Evolutionary conservation across 2,888 invertebrate species (phyloP).

Genomic region (Caenorhabditis sp.): DNA sequence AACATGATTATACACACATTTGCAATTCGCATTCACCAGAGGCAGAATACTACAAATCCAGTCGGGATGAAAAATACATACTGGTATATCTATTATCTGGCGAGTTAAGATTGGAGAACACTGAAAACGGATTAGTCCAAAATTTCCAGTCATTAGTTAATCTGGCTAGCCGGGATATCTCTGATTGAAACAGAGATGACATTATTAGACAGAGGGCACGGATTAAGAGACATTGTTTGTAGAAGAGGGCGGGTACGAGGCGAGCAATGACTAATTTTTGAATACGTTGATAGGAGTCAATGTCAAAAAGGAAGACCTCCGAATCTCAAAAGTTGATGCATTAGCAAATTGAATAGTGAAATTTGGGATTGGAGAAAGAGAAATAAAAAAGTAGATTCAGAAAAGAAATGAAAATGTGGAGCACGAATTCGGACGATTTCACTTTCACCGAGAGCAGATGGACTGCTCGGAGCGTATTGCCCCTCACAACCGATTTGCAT

Average conservation of each 20-base stretch:
- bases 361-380: background rate
- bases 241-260: too few species aligned
- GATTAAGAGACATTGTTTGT: too few species aligned
- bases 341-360: background rate
- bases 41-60: background rate
- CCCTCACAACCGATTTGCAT: slow-evolving; percentile 10
- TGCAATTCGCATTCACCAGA: too few species aligned
- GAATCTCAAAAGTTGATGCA: background rate
- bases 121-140: background rate
- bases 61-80: background rate
- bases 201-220: too few species aligned
- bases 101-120: slow-evolving; percentile 1
- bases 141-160: background rate
- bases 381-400: background rate
- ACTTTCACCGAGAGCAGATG: too few species aligned
- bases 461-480: slow-evolving; percentile 4
- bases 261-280: too few species aligned
- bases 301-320: background rate
- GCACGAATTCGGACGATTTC: background rate
- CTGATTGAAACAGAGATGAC: background rate
- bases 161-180: background rate
- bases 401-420: slow-evolving; percentile 4
- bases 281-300: too few species aligned
- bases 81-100: background rate
- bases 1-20: too few species aligned